Evolutionary conservation across 2,797 vertebrate genomes (phyloP), one percentile per base, ranked within the genome.

Genomic region (Tokudaia muenninki): DNA sequence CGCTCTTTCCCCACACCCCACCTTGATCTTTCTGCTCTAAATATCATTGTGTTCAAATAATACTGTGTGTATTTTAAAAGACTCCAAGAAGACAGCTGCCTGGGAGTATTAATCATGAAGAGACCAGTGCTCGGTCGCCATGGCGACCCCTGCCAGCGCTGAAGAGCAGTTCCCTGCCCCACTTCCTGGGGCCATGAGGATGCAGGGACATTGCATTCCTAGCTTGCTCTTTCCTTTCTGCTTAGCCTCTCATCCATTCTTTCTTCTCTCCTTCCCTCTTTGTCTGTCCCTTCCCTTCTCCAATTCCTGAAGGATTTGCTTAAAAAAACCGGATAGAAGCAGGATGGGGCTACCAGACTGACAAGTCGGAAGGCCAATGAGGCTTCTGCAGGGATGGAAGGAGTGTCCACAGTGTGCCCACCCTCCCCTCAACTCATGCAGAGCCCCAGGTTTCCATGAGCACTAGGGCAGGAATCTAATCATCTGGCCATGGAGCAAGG

Each of bases 11-110:
- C 37, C 19, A 63, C 91, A 63, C 0, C 0, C 96, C 50, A 93
- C 70, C 96, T 96, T 96, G 97, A 96, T 94, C 96, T 94, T 90
- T 97, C 94, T 94, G 92, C 94, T 96, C 92, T 97, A 97, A 97
- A 97, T 97, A 97, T 96, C 96, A 95, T 94, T 98, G 97, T 98
- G 97, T 96, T 97, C 95, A 97, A 97, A 97, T 97, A 97, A 97
- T 97, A 93, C 90, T 92, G 96, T 95, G 81, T 96, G 80, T 96
- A 96, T 97, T 97, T 97, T 95, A 96, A 91, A 97, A 94, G 97
- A 90, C 44, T 80, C 82, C 22, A 79, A 96, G 95, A 97, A 82
- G 90, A 97, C 87, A 96, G 95, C 92, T 63, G 97, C 93, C 97
- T 90, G 0, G 14, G 63, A 96, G 93, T 97, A 97, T 77, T 31